Conservation (phyloP, 2,113 vertebrate genomes). For the Rhabdomys dilectus region DNA sequence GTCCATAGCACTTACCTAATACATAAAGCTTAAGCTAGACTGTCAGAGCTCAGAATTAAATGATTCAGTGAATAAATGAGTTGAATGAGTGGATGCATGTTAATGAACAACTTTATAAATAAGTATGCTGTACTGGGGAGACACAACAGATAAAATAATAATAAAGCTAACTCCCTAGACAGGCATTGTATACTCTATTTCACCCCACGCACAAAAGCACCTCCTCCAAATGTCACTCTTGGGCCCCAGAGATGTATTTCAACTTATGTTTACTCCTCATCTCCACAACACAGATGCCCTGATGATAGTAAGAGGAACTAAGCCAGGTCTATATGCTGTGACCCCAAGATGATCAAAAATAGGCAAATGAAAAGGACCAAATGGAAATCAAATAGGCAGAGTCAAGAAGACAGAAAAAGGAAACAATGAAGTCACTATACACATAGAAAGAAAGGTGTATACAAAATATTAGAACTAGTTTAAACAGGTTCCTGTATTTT, state of each 20-base stretch:
- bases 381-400: neutral
- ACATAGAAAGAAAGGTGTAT: neutral
- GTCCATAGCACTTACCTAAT: neutral
- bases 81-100: neutral
- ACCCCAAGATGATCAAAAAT: neutral
- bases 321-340: neutral
- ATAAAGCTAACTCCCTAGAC: neutral
- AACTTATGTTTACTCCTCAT: neutral
- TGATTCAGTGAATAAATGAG: neutral
- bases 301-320: neutral
- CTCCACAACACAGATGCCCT: neutral
- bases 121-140: neutral
- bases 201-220: neutral
- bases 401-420: neutral
- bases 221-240: neutral
- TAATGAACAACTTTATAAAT: neutral
- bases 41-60: conserved; percentile 4
- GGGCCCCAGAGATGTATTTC: neutral
- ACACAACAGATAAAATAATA: neutral
- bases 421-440: neutral
- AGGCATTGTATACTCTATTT: neutral
- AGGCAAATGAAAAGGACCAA: neutral
- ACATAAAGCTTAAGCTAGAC: neutral
- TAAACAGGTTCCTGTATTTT: neutral
- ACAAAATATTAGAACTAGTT: neutral